phyloP scores from a whole-genome alignment of 1,140 invertebrate genomes.

The Piezodorus guildinii region DNA sequence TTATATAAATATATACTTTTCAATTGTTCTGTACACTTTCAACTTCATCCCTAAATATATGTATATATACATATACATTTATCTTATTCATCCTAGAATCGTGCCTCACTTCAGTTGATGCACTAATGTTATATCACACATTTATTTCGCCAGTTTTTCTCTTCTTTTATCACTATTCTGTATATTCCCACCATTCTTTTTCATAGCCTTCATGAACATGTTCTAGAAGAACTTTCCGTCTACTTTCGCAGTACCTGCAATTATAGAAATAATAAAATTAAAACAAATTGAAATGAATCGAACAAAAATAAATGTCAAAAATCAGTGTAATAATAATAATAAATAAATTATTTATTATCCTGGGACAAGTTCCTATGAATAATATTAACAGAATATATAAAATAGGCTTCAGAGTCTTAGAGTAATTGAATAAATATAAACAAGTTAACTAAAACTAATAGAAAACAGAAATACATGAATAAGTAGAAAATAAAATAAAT shows the following conservation, averaged over 20 bases:
- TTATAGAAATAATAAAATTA: conserved; percentile 27
- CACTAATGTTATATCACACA: conserved; percentile 2
- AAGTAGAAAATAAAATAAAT: no score
- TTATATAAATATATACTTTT: conserved; percentile 11
- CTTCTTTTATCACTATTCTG: conserved; percentile 47
- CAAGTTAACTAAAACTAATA: no score
- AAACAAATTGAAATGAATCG: no score
- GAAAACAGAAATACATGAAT: no score
- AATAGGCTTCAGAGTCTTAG: no score
- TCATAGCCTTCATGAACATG: conserved; percentile 98
- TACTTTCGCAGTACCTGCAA: conserved; percentile 89
- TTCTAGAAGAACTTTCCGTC: conserved; percentile 84
- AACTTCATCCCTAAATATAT: no score
- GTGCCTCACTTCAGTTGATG: neutral
- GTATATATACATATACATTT: neutral
- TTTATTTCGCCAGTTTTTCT: neutral
- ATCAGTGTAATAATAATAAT: no score
- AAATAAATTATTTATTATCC: no score
- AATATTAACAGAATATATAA: no score
- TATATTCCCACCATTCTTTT: conserved; percentile 95
- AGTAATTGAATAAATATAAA: no score
- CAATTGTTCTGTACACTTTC: conserved; percentile 7
- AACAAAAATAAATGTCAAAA: no score
- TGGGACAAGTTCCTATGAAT: no score
- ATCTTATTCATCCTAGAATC: neutral